Percentiles rank a stretch among this genome's conserved stretches.
Conservation (phyloP, 2,113 vertebrate genomes). For the Chunga burmeisteri region DNA sequence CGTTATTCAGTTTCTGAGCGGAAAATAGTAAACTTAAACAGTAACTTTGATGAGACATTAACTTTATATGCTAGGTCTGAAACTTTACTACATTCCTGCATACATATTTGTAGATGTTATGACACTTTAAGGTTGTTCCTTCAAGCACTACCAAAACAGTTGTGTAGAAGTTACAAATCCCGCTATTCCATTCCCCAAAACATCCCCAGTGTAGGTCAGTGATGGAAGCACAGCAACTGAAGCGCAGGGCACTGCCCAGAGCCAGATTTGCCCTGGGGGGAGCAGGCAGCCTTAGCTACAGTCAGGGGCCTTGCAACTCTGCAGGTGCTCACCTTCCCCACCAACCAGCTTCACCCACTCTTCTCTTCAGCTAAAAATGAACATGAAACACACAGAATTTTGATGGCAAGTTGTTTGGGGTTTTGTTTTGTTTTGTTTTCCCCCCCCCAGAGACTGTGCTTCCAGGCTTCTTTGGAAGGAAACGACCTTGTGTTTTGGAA, state of each 20-base stretch:
- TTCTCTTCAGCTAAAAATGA: not conserved
- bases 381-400: not conserved
- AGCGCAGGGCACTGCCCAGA: not conserved
- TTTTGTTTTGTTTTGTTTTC: too few species aligned
- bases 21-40: not conserved
- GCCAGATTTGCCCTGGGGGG: not conserved
- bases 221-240: not conserved
- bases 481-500: not conserved
- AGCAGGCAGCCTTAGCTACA: not conserved
- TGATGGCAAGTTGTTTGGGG: not conserved
- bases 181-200: not conserved
- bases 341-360: not conserved
- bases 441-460: not conserved
- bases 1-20: not conserved
- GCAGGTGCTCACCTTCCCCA: not conserved
- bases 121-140: not conserved
- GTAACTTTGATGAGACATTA: not conserved
- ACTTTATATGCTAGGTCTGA: not conserved
- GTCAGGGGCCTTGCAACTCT: not conserved
- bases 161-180: rapidly evolving
- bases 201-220: rapidly evolving
- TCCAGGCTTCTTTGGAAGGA: not conserved
- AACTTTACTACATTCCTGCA: not conserved
- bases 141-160: not conserved
- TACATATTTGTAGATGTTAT: not conserved